phyloP scores from a whole-genome alignment of 2,888 invertebrate species.

The Ophonus ardosiacus region DNA sequence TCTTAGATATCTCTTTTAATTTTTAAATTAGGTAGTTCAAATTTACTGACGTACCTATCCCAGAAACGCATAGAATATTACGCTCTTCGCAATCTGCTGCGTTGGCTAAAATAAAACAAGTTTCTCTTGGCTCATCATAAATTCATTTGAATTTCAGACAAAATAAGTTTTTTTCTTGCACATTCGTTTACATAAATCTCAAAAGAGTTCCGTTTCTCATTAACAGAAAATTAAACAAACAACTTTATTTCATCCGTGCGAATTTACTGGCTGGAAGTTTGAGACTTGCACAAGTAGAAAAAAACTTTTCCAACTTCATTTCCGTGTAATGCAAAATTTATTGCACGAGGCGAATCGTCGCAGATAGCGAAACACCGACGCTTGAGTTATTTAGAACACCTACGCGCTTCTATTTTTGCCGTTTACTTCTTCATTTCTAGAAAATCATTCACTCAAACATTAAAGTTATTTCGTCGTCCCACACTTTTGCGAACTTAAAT shows the following conservation, averaged over 20 bases:
- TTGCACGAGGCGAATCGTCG: constrained; percentile 48
- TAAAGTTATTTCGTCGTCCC: neutral
- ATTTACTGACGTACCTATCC: neutral
- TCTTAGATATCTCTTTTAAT: neutral
- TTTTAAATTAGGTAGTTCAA: neutral
- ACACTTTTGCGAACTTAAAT: neutral
- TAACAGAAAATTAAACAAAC: constrained; percentile 62
- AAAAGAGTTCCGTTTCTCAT: constrained; percentile 58
- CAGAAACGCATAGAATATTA: neutral
- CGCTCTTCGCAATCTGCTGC: neutral
- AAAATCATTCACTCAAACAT: neutral
- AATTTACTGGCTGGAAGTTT: constrained; percentile 53
- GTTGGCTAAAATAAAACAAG: constrained; percentile 24
- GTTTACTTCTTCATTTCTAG: neutral
- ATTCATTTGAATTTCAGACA: constrained; percentile 37
- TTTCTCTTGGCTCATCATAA: constrained; percentile 18
- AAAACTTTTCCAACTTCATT: constrained; percentile 61
- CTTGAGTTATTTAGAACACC: constrained; percentile 32
- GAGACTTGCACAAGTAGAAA: constrained; percentile 42
- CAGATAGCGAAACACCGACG: constrained; percentile 30
- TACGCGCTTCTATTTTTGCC: neutral
- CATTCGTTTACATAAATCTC: constrained; percentile 58
- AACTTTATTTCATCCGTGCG: constrained; percentile 58
- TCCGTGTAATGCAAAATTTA: constrained; percentile 62
- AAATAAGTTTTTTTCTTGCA: constrained; percentile 41